phyloP scores from a whole-genome alignment of 2,797 vertebrate species.

The Megaceryle alcyon region DNA sequence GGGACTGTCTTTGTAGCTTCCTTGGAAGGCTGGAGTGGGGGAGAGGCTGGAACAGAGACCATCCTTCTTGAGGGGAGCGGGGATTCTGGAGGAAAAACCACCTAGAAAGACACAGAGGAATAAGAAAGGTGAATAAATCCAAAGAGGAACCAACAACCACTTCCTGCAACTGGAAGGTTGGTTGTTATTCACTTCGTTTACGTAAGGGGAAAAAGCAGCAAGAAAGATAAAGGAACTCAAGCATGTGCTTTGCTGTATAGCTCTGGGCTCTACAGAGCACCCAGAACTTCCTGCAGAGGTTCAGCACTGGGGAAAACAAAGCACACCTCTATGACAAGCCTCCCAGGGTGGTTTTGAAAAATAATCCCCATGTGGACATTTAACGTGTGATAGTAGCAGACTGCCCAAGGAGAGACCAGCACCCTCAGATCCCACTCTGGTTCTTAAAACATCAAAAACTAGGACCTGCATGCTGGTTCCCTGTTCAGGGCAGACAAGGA shows the following conservation, averaged over 20 bases:
- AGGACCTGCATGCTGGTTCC: neutral
- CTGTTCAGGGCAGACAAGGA: neutral
- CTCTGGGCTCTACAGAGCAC: neutral
- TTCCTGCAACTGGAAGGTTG: neutral
- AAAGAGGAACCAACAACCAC: neutral
- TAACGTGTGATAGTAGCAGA: neutral
- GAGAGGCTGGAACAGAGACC: slow-evolving; percentile 75
- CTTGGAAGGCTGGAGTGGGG: slow-evolving; percentile 50
- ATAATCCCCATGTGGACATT: neutral
- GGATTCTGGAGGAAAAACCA: slow-evolving; percentile 89
- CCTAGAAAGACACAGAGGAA: slow-evolving; percentile 79
- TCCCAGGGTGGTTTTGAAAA: neutral
- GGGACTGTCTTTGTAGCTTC: slow-evolving; percentile 51
- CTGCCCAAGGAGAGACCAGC: neutral
- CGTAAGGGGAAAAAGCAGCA: neutral
- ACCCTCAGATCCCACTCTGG: neutral
- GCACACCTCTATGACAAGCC: rapidly evolving
- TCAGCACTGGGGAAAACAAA: neutral
- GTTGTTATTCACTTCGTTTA: neutral
- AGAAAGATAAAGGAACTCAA: neutral
- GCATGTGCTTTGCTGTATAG: neutral
- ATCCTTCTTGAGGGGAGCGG: slow-evolving; percentile 84
- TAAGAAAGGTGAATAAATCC: slow-evolving; percentile 60
- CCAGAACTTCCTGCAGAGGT: neutral
- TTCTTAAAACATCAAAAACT: neutral